Conservation (phyloP, 2,888 invertebrate species). For the Pharmacophagus antenor region DNA sequence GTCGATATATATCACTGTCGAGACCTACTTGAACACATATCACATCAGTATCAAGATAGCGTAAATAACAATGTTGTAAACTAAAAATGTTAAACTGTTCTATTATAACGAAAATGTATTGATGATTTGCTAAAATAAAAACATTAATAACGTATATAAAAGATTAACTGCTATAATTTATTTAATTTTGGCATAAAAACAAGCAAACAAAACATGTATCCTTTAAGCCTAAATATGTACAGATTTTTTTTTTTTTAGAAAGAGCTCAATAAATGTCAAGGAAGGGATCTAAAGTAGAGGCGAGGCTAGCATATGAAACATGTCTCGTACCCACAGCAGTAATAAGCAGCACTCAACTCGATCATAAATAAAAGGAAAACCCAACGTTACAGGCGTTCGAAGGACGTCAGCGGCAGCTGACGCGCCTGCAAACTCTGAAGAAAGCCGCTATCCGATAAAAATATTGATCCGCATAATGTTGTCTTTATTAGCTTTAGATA, state of each 20-base stretch:
- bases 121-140: conserved; percentile 4
- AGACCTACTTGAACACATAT: conserved; percentile 60
- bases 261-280: conserved; percentile 62
- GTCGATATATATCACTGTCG: conserved; percentile 58
- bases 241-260: conserved; percentile 41
- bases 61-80: conserved; percentile 62
- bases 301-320: conserved; percentile 65
- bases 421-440: conserved; percentile 54
- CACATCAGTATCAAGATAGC: conserved; percentile 60
- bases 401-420: conserved; percentile 69
- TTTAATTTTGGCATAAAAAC: too few species aligned
- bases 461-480: conserved; percentile 41
- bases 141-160: background rate
- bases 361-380: conserved; percentile 72
- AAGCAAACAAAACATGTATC: conserved; percentile 11
- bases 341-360: conserved; percentile 72
- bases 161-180: too few species aligned
- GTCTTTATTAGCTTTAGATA: background rate
- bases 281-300: conserved; percentile 50
- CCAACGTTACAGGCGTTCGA: conserved; percentile 61
- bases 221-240: background rate
- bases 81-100: conserved; percentile 50
- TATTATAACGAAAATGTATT: conserved; percentile 48
- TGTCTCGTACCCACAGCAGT: conserved; percentile 59
- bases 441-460: conserved; percentile 51